A percentile compares a stretch with the other conserved stretches of the same genome.
phyloP scores from a whole-genome alignment of 1,140 invertebrate genomes.

The Asobara japonica region DNA sequence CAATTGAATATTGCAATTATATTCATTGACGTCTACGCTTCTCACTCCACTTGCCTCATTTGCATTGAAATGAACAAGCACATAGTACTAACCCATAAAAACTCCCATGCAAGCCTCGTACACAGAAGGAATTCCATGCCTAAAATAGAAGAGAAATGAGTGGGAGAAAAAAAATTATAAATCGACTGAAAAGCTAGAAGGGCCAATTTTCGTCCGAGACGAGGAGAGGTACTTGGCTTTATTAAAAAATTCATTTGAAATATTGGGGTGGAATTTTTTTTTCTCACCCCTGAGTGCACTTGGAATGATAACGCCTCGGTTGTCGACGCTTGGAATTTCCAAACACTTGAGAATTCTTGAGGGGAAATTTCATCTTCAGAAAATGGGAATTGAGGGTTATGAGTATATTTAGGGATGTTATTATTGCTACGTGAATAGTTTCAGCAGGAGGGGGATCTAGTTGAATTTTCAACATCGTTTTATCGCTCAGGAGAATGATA shows the following conservation, averaged over 20 bases:
- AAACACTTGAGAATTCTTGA: not conserved
- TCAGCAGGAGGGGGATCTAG: too few relatives aligned
- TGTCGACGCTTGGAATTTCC: not conserved
- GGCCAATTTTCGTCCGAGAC: not conserved
- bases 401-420: not conserved
- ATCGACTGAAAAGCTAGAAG: not conserved
- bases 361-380: not conserved
- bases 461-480: too few relatives aligned
- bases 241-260: constrained; percentile 13
- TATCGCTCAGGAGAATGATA: too few relatives aligned
- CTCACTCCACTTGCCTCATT: constrained; percentile 38
- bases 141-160: not conserved
- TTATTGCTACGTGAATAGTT: too few relatives aligned
- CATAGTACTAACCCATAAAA: constrained; percentile 19
- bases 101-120: constrained; percentile 28
- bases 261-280: constrained; percentile 5
- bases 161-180: not conserved
- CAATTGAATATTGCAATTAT: too few relatives aligned
- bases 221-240: constrained; percentile 1
- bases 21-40: too few relatives aligned
- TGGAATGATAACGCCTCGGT: not conserved
- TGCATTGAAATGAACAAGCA: constrained; percentile 45
- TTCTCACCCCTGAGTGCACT: not conserved
- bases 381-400: not conserved
- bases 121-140: not conserved